Percentiles rank a stretch among this genome's conserved stretches.
These are phyloP conservation scores for Morpho deidamia DNA, from an alignment of 2,888 invertebrate genomes.

Conservation along the genomic window DNA sequence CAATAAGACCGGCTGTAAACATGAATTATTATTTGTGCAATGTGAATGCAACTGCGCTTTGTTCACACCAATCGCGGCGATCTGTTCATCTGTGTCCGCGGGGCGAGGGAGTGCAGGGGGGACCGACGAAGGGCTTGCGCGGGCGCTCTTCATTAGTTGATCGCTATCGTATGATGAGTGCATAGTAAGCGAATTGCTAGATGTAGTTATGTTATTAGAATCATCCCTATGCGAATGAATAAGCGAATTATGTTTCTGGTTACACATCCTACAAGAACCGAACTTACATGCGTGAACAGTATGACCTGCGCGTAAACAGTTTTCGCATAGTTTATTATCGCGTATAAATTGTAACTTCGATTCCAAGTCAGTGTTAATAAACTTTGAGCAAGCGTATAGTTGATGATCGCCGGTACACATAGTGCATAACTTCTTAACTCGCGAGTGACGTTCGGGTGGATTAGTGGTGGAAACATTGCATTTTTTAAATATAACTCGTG, in stretches of 20 bases:
- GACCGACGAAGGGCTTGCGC: neutral
- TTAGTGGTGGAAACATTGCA: neutral
- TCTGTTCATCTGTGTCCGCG: neutral
- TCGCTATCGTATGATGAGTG: neutral
- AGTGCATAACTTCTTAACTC: neutral
- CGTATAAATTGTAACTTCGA: neutral
- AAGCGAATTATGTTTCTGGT: neutral
- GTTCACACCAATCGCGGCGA: too few relatives aligned
- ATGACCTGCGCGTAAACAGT: neutral
- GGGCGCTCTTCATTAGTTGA: neutral
- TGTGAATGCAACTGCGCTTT: neutral
- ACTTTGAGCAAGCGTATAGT: neutral
- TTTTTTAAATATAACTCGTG: too few relatives aligned
- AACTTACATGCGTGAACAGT: neutral
- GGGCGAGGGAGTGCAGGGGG: neutral
- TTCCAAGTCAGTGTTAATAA: neutral
- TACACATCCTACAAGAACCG: neutral
- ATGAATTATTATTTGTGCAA: neutral
- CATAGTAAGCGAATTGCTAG: neutral
- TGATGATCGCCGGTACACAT: neutral
- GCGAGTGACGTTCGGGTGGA: neutral
- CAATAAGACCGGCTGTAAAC: neutral
- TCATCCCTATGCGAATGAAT: neutral
- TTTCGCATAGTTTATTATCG: neutral
- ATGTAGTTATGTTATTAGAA: neutral